Evolutionary conservation across 2,113 vertebrate species (phyloP), one percentile per base, ranked within the genome.

Genomic region (Phrynocephalus versicolor): DNA sequence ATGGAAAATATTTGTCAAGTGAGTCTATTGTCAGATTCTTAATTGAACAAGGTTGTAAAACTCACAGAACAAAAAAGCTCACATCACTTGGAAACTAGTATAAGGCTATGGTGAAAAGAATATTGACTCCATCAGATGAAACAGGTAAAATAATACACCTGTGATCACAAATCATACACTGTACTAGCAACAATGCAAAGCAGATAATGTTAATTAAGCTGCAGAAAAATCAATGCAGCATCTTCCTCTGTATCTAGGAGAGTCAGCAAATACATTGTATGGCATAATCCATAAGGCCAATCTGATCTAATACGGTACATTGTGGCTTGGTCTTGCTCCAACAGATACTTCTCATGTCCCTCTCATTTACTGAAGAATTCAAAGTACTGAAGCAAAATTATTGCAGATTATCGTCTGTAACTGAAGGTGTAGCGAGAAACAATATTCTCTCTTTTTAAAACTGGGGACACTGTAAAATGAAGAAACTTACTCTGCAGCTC

Each of bases 141-240:
- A 69, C 0, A 62, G 37, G 81, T 39, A 90, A 92, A 88, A 88
- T 58, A 74, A 88, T 88, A 89, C 89, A 85, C 15, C n/a, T 91
- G 60, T 65, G 83, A 94, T 94, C 92, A 84, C 90, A 89, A 88
- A 90, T 92, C 88, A 85, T 86, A 88, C 87, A 57, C 87, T 86
- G 73, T 88, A 93, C 85, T 58, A 90, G 84, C 86, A 93, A 90
- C 81, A 87, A 88, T 93, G 76, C 60, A 51, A 87, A 88, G 21
- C 72, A 69, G 3, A 89, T 92, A 92, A 88, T 86, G 86, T 87
- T 94, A 95, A 96, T 93, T 87, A 88, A 93, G 84, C 89, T 90
- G 83, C 6, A 88, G 90, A 85, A n/a, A 60, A 73, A 92, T 95
- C 92, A 93, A 95, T 92, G 93, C 89, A 90, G 82, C 93, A 94